Conservation (phyloP, 2,113 vertebrate genomes). For the Quiscalus mexicanus region DNA sequence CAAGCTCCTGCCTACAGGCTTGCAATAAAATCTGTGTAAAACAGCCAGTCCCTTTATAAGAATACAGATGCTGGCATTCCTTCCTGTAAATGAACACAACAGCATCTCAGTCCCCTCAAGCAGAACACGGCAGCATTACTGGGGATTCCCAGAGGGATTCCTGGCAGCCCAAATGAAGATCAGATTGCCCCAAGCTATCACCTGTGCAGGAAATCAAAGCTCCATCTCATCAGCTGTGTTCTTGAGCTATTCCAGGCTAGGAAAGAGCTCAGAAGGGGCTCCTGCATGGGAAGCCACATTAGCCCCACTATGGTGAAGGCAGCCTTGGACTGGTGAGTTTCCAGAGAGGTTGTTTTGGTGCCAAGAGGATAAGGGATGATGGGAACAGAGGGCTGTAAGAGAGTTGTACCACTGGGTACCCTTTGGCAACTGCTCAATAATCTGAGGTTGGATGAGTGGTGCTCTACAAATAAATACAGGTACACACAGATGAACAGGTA, state of each 20-base stretch:
- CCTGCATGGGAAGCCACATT: not conserved
- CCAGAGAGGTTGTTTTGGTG: not conserved
- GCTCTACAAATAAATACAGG: constrained; percentile 11
- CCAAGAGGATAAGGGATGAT: not conserved
- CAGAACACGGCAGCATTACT: not conserved
- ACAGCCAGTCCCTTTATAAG: not conserved
- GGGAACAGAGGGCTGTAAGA: constrained; percentile 12
- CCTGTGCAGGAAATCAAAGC: constrained; percentile 22
- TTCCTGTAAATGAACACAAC: constrained; percentile 11
- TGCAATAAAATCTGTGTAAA: not conserved
- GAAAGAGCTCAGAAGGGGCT: not conserved
- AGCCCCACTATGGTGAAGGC: not conserved
- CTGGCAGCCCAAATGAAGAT: constrained; percentile 30
- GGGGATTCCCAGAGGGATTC: constrained; percentile 43
- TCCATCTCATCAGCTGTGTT: not conserved
- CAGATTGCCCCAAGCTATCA: constrained; percentile 11
- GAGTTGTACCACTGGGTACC: not conserved
- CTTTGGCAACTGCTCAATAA: not conserved
- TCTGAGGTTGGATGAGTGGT: not conserved
- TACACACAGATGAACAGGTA: constrained; percentile 38
- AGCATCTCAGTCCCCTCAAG: constrained; percentile 29
- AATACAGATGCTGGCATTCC: constrained; percentile 32
- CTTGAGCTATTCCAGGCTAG: constrained; percentile 4
- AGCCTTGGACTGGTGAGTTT: not conserved
- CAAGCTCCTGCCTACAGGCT: not conserved